phyloP scores from a whole-genome alignment of 2,888 invertebrate species.

The Spialia ferax region DNA sequence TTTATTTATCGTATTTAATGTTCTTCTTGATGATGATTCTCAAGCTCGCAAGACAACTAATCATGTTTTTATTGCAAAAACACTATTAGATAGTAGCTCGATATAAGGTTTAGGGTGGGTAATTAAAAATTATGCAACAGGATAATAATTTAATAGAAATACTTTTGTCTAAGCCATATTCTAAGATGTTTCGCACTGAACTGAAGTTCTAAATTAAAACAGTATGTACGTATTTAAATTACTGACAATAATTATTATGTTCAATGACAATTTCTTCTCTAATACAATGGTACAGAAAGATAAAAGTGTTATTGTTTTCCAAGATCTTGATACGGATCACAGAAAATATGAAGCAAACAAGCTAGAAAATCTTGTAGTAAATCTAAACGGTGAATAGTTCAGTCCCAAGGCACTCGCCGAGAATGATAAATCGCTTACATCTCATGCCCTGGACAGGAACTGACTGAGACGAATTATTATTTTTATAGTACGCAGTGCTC shows the following conservation, averaged over 20 bases:
- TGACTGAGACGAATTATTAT: conserved; percentile 78
- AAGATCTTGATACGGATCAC: neutral
- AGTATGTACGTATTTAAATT: too few relatives aligned
- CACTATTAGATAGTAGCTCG: neutral
- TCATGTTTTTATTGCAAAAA: neutral
- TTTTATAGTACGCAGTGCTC: conserved; percentile 78
- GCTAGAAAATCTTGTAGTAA: conserved; percentile 32
- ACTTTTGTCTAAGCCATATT: too few relatives aligned
- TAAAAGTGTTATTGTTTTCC: neutral
- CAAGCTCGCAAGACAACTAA: neutral
- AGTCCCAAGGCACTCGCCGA: conserved; percentile 33
- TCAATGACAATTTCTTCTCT: neutral
- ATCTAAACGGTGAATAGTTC: conserved; percentile 30
- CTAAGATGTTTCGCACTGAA: too few relatives aligned
- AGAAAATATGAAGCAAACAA: conserved; percentile 27
- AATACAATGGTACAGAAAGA: neutral
- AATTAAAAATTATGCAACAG: too few relatives aligned
- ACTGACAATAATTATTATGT: too few relatives aligned
- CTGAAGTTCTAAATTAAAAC: too few relatives aligned
- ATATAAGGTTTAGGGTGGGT: neutral
- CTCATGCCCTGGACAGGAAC: conserved; percentile 41
- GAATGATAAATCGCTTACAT: conserved; percentile 43
- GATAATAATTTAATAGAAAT: too few relatives aligned
- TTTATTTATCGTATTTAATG: conserved; percentile 17
- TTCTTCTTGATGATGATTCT: conserved; percentile 16